phyloP scores from a whole-genome alignment of 2,888 invertebrate species.

The Eilema depressum region DNA sequence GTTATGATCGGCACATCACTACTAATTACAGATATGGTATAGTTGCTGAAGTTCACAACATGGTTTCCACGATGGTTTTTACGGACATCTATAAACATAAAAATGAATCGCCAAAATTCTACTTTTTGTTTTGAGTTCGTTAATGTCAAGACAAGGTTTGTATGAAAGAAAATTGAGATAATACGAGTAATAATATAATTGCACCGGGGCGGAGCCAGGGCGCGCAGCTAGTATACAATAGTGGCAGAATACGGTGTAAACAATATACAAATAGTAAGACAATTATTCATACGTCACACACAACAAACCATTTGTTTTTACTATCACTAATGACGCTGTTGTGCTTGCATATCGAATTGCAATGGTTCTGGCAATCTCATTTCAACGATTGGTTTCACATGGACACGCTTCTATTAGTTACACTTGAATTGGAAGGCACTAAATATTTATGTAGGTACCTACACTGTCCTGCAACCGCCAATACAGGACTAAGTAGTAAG shows the following conservation, averaged over 20 bases:
- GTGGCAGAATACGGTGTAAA: neutral
- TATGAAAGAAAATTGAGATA: too few relatives aligned
- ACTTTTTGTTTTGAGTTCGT: too few relatives aligned
- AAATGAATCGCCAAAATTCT: too few relatives aligned
- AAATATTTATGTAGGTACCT: neutral
- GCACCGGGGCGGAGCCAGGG: too few relatives aligned
- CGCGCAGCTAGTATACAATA: neutral
- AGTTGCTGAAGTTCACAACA: neutral
- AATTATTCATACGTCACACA: neutral
- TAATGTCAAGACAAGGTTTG: too few relatives aligned
- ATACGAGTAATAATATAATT: too few relatives aligned
- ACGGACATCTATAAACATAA: too few relatives aligned
- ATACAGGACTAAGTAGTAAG: too few relatives aligned
- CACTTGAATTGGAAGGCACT: neutral
- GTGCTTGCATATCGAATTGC: neutral
- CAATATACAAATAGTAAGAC: neutral
- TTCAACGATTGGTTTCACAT: neutral
- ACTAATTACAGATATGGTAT: too few relatives aligned
- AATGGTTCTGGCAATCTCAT: neutral
- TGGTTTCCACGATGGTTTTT: too few relatives aligned
- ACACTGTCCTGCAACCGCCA: too few relatives aligned
- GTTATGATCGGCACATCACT: too few relatives aligned
- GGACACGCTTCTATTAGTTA: neutral
- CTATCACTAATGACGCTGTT: conserved; percentile 1
- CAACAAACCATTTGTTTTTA: neutral